Conservation (phyloP, 1,140 invertebrate genomes). For the Pinna nobilis region DNA sequence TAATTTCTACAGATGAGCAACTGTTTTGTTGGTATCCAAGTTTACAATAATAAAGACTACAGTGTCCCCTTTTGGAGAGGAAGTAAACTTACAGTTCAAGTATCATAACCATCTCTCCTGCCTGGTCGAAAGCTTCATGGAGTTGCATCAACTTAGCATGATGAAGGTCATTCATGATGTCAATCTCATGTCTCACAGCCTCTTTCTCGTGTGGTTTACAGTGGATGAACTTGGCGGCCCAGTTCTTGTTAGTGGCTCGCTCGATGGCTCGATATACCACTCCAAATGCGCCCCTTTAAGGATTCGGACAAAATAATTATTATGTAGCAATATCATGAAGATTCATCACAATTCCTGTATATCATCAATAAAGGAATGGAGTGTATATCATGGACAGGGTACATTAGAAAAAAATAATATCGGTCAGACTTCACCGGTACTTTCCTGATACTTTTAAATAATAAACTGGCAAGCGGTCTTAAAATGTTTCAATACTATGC, state of each 20-base stretch:
- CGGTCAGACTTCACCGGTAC: no score
- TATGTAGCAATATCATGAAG: background rate
- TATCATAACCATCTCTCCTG: constrained; percentile 99
- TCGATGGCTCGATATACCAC: constrained; percentile 98
- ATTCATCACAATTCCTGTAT: no score
- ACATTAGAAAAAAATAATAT: no score
- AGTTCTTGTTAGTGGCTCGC: constrained; percentile 95
- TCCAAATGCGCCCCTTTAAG: constrained; percentile 90
- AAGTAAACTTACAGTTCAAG: constrained; percentile 92
- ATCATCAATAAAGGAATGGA: no score
- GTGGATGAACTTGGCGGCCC: constrained; percentile 99
- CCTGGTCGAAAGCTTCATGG: constrained; percentile 99
- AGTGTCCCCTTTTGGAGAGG: no score
- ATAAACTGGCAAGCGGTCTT: no score
- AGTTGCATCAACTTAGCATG: constrained; percentile 97
- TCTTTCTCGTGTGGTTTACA: constrained; percentile 96
- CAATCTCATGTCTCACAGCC: constrained; percentile 97
- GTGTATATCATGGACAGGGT: no score
- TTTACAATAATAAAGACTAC: no score
- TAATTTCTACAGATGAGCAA: no score
- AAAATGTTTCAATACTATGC: no score
- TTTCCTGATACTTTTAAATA: no score
- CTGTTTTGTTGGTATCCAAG: no score
- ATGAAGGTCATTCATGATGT: constrained; percentile 99
- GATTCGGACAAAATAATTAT: background rate